These are phyloP conservation scores for Stomorhina lunata DNA, from an alignment of 2,888 invertebrate species.

Conservation along the genomic window DNA sequence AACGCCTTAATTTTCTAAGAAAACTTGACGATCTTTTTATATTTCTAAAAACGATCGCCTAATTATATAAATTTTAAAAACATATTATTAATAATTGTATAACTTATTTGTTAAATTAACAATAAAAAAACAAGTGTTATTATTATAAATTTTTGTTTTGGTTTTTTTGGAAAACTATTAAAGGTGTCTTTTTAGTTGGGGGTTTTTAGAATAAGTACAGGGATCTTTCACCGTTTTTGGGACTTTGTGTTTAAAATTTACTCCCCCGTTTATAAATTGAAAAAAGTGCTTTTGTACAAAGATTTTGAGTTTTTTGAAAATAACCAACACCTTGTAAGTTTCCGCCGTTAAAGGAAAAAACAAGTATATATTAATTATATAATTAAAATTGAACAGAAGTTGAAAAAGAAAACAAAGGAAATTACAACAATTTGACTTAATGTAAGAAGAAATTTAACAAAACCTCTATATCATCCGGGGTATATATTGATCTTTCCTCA, in stretches of 20 bases:
- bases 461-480: constrained; percentile 77
- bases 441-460: constrained; percentile 50
- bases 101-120: constrained; percentile 1
- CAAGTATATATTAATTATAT: constrained; percentile 15
- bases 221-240: constrained; percentile 44
- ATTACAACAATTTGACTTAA: constrained; percentile 45
- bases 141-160: not conserved
- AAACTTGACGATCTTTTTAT: too few species aligned
- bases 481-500: constrained; percentile 74
- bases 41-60: too few species aligned
- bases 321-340: constrained; percentile 58
- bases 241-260: not conserved
- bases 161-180: constrained; percentile 28
- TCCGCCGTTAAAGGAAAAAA: constrained; percentile 39
- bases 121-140: constrained; percentile 16
- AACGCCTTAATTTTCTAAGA: too few species aligned
- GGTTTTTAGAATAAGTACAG: not conserved
- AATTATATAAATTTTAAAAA: not conserved
- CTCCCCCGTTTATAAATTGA: constrained; percentile 1
- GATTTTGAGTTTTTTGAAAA: not conserved
- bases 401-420: constrained; percentile 26
- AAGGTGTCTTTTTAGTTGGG: constrained; percentile 33
- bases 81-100: not conserved
- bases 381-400: constrained; percentile 28
- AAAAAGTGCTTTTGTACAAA: constrained; percentile 5